Evolutionary conservation across 2,888 invertebrate genomes (phyloP).

Genomic region (Phymatocera aterrima): DNA sequence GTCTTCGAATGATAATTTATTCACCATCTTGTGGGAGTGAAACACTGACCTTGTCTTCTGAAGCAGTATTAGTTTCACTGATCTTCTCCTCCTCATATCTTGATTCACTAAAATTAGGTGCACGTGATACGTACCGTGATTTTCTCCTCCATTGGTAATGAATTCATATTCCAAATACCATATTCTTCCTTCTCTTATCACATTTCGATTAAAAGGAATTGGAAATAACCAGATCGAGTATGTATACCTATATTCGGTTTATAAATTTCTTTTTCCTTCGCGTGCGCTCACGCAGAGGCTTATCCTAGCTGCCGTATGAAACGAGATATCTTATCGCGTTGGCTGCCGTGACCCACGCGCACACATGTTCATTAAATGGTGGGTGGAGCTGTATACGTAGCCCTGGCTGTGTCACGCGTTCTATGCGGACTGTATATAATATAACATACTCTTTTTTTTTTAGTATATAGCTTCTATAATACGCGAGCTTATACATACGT

Average conservation of each 20-base stretch:
- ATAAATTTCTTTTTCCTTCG: slow-evolving; percentile 21
- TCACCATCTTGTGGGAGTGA: no score
- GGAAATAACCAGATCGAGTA: no score
- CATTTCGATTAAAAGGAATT: background rate
- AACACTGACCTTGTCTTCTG: no score
- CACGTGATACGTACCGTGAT: no score
- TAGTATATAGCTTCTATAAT: background rate
- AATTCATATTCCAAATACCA: no score
- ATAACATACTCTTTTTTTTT: no score
- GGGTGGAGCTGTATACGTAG: background rate
- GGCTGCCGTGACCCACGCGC: slow-evolving; percentile 24
- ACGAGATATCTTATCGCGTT: slow-evolving; percentile 14
- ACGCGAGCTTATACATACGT: background rate
- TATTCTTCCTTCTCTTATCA: no score
- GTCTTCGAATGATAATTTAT: no score
- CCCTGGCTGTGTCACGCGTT: background rate
- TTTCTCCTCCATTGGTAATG: no score
- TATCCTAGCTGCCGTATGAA: slow-evolving; percentile 9
- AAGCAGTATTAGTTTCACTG: no score
- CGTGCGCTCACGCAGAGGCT: slow-evolving; percentile 7
- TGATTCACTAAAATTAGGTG: no score
- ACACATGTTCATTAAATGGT: background rate
- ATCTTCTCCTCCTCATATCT: no score
- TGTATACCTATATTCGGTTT: background rate
- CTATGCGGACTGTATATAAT: background rate